Conservation (phyloP, 2,113 vertebrate species). For the Corynorhinus townsendii region DNA sequence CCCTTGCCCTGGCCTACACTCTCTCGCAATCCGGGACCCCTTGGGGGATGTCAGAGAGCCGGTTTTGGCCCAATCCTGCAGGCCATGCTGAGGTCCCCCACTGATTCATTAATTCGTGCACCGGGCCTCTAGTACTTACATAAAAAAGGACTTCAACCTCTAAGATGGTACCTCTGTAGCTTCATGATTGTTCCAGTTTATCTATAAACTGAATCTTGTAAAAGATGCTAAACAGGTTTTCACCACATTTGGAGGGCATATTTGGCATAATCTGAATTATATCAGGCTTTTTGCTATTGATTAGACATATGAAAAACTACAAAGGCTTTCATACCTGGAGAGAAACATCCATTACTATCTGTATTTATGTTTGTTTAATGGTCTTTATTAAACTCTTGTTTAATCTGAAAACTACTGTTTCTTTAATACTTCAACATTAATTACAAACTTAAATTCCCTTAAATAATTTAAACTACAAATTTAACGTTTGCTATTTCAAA, state of each 20-base stretch:
- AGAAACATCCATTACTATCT: background rate
- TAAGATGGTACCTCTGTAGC: background rate
- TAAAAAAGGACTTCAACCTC: background rate
- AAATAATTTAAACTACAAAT: background rate
- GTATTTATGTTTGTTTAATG: background rate
- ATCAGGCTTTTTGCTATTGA: background rate
- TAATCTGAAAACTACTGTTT: background rate
- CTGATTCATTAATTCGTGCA: no score
- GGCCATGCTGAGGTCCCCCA: no score
- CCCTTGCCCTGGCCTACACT: no score
- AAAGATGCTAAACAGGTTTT: background rate
- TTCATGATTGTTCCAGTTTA: background rate
- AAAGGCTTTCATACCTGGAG: background rate
- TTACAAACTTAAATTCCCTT: background rate
- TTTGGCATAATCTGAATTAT: background rate
- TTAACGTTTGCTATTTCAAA: background rate
- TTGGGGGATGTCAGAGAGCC: no score
- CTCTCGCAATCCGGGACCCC: no score
- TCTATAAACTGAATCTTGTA: background rate
- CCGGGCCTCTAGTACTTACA: background rate
- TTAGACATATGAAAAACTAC: background rate
- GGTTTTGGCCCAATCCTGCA: no score
- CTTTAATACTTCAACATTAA: slow-evolving; percentile 9
- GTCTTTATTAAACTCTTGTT: background rate
- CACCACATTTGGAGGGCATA: background rate